Conservation (phyloP, 2,113 vertebrate genomes). For the Perccottus glenii region DNA sequence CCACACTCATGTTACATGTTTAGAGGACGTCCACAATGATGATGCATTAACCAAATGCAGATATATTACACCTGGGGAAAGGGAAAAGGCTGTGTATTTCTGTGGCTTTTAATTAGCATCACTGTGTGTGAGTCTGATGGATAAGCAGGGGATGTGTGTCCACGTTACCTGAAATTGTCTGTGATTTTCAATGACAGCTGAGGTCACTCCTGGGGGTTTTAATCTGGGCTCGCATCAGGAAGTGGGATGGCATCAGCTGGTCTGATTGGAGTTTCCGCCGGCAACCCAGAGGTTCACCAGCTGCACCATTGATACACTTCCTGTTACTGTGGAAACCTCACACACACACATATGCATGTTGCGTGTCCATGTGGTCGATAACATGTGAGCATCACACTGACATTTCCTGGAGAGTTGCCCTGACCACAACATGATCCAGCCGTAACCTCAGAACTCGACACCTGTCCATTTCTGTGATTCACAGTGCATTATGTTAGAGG, state of each 20-base stretch:
- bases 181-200: slow-evolving; percentile 65
- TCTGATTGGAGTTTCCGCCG: slow-evolving; percentile 66
- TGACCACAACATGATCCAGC: slow-evolving; percentile 3
- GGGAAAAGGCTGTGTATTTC: slow-evolving; percentile 4
- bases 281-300: slow-evolving; percentile 77
- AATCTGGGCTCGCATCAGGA: slow-evolving; percentile 75
- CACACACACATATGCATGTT: slow-evolving; percentile 6
- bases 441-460: slow-evolving; percentile 6
- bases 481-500: not conserved
- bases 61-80: slow-evolving; percentile 2
- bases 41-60: not conserved
- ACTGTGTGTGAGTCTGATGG: slow-evolving; percentile 15
- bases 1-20: no score
- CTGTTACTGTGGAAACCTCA: slow-evolving; percentile 37
- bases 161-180: slow-evolving; percentile 9
- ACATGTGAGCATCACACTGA: not conserved
- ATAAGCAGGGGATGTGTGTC: not conserved
- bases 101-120: slow-evolving; percentile 47
- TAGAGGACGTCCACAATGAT: slow-evolving; percentile 7
- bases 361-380: slow-evolving; percentile 16
- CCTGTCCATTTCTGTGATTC: slow-evolving; percentile 2
- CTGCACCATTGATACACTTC: slow-evolving; percentile 64
- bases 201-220: slow-evolving; percentile 75
- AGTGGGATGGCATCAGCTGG: slow-evolving; percentile 58
- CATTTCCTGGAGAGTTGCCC: slow-evolving; percentile 10